A percentile compares a stretch with the other conserved stretches of the same genome.
Conservation (phyloP, 2,888 invertebrate genomes). For the Lissonota sp. region DNA sequence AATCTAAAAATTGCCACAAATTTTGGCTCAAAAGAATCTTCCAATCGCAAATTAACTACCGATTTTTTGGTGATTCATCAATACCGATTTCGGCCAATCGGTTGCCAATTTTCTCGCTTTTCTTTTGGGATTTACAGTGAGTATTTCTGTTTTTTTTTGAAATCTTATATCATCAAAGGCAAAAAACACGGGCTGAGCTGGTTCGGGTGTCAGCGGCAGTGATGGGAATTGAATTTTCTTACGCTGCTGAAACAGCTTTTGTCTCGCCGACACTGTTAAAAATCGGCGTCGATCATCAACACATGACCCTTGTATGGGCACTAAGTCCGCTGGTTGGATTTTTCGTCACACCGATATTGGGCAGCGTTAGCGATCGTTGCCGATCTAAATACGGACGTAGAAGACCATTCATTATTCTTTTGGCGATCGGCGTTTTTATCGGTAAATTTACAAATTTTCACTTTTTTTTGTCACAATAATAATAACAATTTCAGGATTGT, state of each 20-base stretch:
- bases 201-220: constrained; percentile 96
- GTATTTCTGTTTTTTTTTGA: not conserved
- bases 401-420: constrained; percentile 94
- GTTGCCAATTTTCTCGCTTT: too few relatives aligned
- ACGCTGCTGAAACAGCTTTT: constrained; percentile 98
- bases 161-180: constrained; percentile 43
- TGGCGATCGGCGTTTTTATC: constrained; percentile 95
- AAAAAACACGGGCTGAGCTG: constrained; percentile 91
- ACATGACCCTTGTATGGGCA: constrained; percentile 98
- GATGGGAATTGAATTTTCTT: constrained; percentile 99
- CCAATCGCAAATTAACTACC: too few relatives aligned
- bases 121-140: too few relatives aligned
- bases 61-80: too few relatives aligned
- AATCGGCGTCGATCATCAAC: constrained; percentile 95
- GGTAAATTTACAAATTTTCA: constrained; percentile 86
- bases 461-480: not conserved
- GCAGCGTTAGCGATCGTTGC: constrained; percentile 96
- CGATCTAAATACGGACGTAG: constrained; percentile 92
- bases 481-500: too few relatives aligned
- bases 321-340: constrained; percentile 97
- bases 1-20: not conserved
- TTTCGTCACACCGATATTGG: constrained; percentile 96
- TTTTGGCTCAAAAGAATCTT: too few relatives aligned
- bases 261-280: constrained; percentile 97
- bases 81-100: too few relatives aligned